A percentile compares a stretch with the other conserved stretches of the same genome.
Evolutionary conservation across 1,140 invertebrate genomes (phyloP).

Genomic region (Pogonomyrmex californicus): DNA sequence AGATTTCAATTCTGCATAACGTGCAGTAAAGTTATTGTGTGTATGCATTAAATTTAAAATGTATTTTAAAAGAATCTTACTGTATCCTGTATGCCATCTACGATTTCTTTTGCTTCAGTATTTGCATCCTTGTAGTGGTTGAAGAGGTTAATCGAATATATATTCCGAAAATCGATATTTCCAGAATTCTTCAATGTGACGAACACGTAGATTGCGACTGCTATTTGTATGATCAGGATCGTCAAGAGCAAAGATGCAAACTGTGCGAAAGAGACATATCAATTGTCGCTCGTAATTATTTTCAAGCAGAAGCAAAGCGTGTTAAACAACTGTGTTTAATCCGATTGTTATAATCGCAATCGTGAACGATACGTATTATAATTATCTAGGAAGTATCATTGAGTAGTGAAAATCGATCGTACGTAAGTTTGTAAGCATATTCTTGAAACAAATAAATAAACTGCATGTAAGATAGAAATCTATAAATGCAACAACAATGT

Average conservation of each 20-base stretch:
- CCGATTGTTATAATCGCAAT: background rate
- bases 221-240: constrained; percentile 89
- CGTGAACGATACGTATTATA: background rate
- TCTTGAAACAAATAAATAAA: background rate
- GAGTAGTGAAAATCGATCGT: background rate
- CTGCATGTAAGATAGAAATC: background rate
- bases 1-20: background rate
- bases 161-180: constrained; percentile 76
- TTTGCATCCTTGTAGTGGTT: constrained; percentile 77
- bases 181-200: constrained; percentile 78
- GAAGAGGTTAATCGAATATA: constrained; percentile 80
- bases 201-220: constrained; percentile 88
- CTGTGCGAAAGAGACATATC: constrained; percentile 83
- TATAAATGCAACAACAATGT: background rate
- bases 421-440: background rate
- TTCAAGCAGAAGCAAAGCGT: background rate
- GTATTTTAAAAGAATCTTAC: constrained; percentile 81
- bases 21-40: background rate
- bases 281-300: background rate
- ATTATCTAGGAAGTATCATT: background rate
- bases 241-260: constrained; percentile 90
- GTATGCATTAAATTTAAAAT: background rate
- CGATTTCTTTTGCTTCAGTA: constrained; percentile 78
- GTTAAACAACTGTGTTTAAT: background rate
- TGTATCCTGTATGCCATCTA: constrained; percentile 87